Conservation (phyloP, 2,797 vertebrate species). For the Cryptoblepharus egeriae region DNA sequence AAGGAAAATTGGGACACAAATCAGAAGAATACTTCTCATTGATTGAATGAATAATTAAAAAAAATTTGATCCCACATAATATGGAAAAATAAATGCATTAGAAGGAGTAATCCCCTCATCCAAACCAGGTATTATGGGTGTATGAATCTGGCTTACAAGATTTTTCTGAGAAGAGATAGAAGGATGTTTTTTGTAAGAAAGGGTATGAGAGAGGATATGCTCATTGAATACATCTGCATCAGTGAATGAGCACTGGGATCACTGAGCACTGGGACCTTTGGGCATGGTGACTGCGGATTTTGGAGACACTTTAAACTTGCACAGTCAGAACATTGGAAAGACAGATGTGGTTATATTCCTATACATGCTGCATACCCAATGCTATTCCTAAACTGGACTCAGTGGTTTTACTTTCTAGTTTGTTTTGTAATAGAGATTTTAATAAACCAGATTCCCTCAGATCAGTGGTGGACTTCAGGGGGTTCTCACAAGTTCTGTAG, state of each 20-base stretch:
- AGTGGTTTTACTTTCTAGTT: too few species aligned
- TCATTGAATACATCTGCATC: not conserved
- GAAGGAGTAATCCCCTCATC: not conserved
- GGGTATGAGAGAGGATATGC: not conserved
- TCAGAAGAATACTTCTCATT: slow-evolving; percentile 12
- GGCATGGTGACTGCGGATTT: too few species aligned
- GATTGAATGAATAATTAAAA: too few species aligned
- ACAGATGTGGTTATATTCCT: not conserved
- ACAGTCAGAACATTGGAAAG: not conserved
- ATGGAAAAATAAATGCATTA: not conserved
- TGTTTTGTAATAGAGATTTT: too few species aligned
- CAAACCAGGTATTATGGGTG: not conserved
- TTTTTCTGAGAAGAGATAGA: not conserved
- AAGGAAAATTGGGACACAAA: not conserved
- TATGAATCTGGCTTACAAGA: not conserved
- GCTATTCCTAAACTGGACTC: not conserved
- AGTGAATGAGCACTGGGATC: not conserved
- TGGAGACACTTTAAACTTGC: too few species aligned
- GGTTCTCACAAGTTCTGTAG: too few species aligned
- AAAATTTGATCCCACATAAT: not conserved
- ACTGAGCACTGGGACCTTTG: not conserved
- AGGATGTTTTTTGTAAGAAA: not conserved
- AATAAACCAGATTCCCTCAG: too few species aligned
- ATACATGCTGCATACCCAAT: not conserved
- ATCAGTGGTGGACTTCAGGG: too few species aligned